Conservation (phyloP, 2,113 vertebrate genomes). For the Ceratotherium simum region DNA sequence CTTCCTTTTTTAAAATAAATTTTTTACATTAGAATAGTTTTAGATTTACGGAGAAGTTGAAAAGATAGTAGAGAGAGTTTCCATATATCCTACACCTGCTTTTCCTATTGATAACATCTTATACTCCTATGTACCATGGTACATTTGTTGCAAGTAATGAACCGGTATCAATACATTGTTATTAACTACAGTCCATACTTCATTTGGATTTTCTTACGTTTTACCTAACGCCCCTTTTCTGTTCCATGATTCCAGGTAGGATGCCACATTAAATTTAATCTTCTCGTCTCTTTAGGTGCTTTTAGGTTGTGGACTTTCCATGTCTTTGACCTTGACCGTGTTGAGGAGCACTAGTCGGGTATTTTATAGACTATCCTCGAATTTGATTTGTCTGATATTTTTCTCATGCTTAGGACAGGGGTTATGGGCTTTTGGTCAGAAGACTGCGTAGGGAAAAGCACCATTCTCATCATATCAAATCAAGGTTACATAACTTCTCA, state of each 20-base stretch:
- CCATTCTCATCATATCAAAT: neutral
- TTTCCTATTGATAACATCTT: neutral
- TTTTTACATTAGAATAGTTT: neutral
- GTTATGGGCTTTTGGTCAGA: neutral
- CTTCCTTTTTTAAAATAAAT: neutral
- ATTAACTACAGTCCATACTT: neutral
- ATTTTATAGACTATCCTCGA: neutral
- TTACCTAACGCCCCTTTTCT: neutral
- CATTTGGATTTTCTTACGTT: neutral
- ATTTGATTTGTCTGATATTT: neutral
- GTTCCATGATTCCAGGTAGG: neutral
- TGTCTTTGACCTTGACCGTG: neutral
- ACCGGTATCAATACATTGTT: neutral
- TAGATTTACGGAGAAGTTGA: neutral
- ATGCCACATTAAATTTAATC: neutral
- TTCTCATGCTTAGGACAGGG: neutral
- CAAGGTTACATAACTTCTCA: neutral
- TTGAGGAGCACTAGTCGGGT: neutral
- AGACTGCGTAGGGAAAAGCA: neutral
- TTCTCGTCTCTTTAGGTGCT: neutral
- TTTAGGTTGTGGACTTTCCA: neutral
- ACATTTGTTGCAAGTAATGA: neutral
- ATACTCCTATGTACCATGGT: neutral
- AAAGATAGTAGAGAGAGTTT: neutral
- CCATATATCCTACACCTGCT: neutral